phyloP scores from a whole-genome alignment of 2,888 invertebrate species.

The Tetragonula carbonaria region DNA sequence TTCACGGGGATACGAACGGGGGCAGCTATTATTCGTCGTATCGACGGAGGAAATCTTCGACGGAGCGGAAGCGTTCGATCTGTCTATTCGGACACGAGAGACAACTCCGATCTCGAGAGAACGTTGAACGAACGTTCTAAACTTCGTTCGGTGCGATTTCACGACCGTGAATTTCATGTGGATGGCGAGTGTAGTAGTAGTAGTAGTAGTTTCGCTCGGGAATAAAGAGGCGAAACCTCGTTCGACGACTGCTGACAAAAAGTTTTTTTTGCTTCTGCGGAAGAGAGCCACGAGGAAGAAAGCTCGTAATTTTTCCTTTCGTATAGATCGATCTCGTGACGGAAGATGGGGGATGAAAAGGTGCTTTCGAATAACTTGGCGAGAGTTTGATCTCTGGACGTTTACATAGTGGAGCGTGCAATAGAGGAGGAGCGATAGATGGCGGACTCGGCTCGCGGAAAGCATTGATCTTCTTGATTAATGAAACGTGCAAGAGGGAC shows the following conservation, averaged over 20 bases:
- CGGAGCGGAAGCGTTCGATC: background rate
- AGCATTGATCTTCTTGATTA: background rate
- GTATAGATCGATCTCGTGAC: background rate
- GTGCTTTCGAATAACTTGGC: background rate
- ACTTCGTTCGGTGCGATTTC: background rate
- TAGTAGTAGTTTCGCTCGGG: background rate
- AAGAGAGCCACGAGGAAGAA: background rate
- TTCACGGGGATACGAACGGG: constrained; percentile 37
- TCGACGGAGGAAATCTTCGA: constrained; percentile 44
- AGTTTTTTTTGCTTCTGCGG: constrained; percentile 1
- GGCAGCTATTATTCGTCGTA: constrained; percentile 52
- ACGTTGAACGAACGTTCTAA: background rate
- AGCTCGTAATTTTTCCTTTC: background rate
- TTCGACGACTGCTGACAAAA: background rate
- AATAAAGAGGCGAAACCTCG: background rate
- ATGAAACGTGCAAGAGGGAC: background rate
- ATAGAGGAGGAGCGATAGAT: background rate
- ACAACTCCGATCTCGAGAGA: constrained; percentile 35
- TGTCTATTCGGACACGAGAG: constrained; percentile 16
- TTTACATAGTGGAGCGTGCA: background rate
- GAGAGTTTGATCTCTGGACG: background rate
- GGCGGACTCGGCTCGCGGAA: too few species aligned
- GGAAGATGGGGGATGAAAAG: background rate
- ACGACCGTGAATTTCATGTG: background rate
- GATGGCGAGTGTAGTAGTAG: background rate